These are phyloP conservation scores for Acrobasis repandana DNA, from an alignment of 2,888 invertebrate species.

Conservation along the genomic window DNA sequence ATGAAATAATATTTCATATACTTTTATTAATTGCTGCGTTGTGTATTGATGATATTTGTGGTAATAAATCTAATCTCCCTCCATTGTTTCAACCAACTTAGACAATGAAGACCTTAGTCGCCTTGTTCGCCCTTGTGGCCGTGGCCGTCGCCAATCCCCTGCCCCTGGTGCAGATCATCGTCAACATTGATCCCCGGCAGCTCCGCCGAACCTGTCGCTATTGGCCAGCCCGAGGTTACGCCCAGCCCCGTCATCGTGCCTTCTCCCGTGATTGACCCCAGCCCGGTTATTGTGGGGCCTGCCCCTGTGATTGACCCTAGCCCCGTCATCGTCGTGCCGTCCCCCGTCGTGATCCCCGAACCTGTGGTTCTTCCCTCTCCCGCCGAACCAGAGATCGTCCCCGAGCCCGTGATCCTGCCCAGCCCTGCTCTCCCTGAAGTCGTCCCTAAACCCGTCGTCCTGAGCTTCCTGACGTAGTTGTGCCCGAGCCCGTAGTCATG, in stretches of 20 bases:
- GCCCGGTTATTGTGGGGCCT: constrained; percentile 13
- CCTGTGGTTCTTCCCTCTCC: constrained; percentile 24
- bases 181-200: constrained; percentile 49
- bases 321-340: constrained; percentile 8
- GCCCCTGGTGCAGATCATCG: constrained; percentile 55
- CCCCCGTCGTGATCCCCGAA: constrained; percentile 22
- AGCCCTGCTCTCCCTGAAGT: constrained; percentile 19
- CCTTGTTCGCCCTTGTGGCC: constrained; percentile 50
- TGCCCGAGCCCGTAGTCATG: constrained; percentile 23
- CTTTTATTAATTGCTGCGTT: no score
- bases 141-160: constrained; percentile 52
- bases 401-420: constrained; percentile 21
- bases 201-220: constrained; percentile 28
- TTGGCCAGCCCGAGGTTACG: constrained; percentile 26
- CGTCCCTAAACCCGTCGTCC: constrained; percentile 23
- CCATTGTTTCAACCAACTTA: constrained; percentile 27
- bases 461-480: constrained; percentile 16
- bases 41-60: no score
- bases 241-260: constrained; percentile 19
- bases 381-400: constrained; percentile 22
- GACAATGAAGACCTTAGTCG: constrained; percentile 54
- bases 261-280: constrained; percentile 8
- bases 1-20: no score
- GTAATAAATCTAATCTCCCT: constrained; percentile 21
- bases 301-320: constrained; percentile 19